Base-by-base conservation (phyloP, 2,888 invertebrate genomes). In the Crossocerus cetratus region DNA sequence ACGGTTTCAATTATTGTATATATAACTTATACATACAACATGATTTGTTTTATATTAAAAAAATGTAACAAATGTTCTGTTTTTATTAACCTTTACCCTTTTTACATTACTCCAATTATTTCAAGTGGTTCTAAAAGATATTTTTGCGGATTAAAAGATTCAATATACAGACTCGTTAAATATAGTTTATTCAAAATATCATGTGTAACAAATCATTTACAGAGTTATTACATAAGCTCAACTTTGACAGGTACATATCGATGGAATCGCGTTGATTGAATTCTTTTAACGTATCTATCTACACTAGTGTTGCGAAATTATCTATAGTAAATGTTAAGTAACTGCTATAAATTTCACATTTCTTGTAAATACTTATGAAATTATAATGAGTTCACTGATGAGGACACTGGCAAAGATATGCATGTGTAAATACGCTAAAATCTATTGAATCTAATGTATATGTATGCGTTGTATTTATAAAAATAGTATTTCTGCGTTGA, bases 1-100 rank as follows among this genome's bases (percentile, higher is more conserved):
- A 83, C 85, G 85, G 85, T 87, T 88, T 87, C 85, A 86, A 87
- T 88, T 88, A 88, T 87, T 89, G 89, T 89, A 88, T 78, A 88
- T 88, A 89, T 84, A 79, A 84, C 76, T 76, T 86, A 84, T 86
- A 85, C 78, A 86, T 84, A 86, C 71, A 76, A 84, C 83, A 86
- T 83, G 82, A 87, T 86, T 86, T 85, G 86, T 86, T 87, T 86
- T 85, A 85, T 84, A 83, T 84, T 76, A 82, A 84, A 84, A 78
- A 49, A 81, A 71, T 76, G 65, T 83, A 84, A 81, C 80, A 83
- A 84, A 84, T 83, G 80, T 81, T 84, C 76, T 80, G 76, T 82
- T 81, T 83, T 84, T 76, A 82, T 82, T 82, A 62, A 74, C 71
- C 72, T 80, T 60, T 57, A 74, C 63, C 81, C 80, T 68, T 65